Conservation (phyloP, 2,797 vertebrate genomes). For the Megalops cyprinoides region DNA sequence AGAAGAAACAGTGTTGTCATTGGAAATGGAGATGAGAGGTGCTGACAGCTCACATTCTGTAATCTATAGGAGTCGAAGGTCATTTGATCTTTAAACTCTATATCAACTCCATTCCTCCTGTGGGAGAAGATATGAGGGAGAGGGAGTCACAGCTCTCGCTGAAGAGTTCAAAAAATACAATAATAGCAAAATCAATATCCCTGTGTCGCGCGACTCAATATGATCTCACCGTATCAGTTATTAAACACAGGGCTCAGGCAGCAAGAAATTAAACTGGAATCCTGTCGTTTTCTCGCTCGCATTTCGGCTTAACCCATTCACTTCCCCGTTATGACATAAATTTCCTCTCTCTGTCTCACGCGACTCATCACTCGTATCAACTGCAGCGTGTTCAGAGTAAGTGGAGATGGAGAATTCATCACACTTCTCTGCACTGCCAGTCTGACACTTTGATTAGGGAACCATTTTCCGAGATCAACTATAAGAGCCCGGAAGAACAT, state of each 20-base stretch:
- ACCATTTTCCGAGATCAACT: slow-evolving; percentile 2
- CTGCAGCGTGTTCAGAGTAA: neutral
- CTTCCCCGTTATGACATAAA: slow-evolving; percentile 1
- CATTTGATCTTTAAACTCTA: slow-evolving; percentile 55
- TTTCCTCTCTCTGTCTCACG: neutral
- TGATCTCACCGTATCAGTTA: slow-evolving; percentile 46
- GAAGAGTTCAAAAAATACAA: slow-evolving; percentile 52
- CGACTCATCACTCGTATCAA: neutral
- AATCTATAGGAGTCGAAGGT: slow-evolving; percentile 58
- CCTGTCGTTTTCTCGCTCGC: slow-evolving; percentile 3
- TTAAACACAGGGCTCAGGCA: slow-evolving; percentile 48
- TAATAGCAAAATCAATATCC: slow-evolving; percentile 58
- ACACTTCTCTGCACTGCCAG: neutral
- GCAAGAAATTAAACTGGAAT: slow-evolving; percentile 48
- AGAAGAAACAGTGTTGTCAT: slow-evolving; percentile 33
- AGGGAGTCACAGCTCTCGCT: slow-evolving; percentile 36
- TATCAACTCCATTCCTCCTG: slow-evolving; percentile 52
- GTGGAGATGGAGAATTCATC: neutral
- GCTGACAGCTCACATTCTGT: slow-evolving; percentile 52
- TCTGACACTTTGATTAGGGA: slow-evolving; percentile 8
- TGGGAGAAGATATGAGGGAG: slow-evolving; percentile 42
- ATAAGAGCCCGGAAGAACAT: neutral
- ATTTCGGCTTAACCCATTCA: slow-evolving; percentile 15
- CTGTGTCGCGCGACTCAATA: slow-evolving; percentile 44
- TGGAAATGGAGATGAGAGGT: slow-evolving; percentile 56